Evolutionary conservation across 2,888 invertebrate genomes (phyloP).

Genomic region (Leuctra nigra): DNA sequence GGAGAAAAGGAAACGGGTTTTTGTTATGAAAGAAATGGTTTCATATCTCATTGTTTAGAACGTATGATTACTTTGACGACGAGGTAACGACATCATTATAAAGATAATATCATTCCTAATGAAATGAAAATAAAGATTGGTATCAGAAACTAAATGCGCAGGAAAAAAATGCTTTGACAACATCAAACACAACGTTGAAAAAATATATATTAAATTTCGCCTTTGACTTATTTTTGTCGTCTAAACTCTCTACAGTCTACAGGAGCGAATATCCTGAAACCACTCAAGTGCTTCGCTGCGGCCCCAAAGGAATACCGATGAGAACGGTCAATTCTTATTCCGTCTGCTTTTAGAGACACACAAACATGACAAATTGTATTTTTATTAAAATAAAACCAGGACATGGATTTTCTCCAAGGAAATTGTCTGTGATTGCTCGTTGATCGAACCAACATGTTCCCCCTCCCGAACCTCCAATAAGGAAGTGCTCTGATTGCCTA

Average conservation of each 20-base stretch:
- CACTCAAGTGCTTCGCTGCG: slow-evolving; percentile 7
- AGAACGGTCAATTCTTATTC: slow-evolving; percentile 6
- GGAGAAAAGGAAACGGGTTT: not conserved
- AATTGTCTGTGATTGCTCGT: too few relatives aligned
- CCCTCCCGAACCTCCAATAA: too few relatives aligned
- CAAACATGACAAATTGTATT: slow-evolving; percentile 8
- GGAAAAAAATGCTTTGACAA: too few relatives aligned
- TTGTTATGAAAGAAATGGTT: not conserved
- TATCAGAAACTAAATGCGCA: too few relatives aligned
- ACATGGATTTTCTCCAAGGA: too few relatives aligned
- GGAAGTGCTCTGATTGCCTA: not conserved
- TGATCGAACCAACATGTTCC: not conserved
- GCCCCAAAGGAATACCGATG: not conserved
- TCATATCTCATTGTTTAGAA: not conserved
- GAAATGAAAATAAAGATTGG: not conserved
- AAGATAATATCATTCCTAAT: not conserved
- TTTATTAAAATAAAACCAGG: slow-evolving; percentile 8
- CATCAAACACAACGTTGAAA: not conserved
- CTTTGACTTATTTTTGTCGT: slow-evolving; percentile 11
- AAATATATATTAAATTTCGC: slow-evolving; percentile 5
- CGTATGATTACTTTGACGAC: not conserved
- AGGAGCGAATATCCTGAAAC: not conserved
- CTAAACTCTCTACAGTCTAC: not conserved
- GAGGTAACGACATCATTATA: not conserved
- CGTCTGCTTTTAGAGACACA: not conserved